Conservation (phyloP, 2,888 invertebrate species). For the Orgyia antiqua region DNA sequence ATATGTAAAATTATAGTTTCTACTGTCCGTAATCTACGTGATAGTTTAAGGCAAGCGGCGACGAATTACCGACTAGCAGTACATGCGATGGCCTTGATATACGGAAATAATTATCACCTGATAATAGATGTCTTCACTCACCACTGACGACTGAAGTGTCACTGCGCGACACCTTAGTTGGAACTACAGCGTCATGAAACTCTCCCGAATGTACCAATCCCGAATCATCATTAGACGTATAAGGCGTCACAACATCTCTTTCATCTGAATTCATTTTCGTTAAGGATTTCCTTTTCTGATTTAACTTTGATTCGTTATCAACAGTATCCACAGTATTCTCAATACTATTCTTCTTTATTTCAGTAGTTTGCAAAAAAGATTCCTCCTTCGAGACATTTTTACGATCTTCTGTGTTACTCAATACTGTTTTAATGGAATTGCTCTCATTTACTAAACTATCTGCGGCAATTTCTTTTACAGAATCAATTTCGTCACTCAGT, state of each 20-base stretch:
- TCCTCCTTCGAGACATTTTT: slow-evolving; percentile 1
- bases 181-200: slow-evolving; percentile 71
- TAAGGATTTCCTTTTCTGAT: slow-evolving; percentile 19
- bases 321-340: slow-evolving; percentile 11
- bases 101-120: slow-evolving; percentile 74
- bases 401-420: slow-evolving; percentile 5
- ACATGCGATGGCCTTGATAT: slow-evolving; percentile 67
- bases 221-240: slow-evolving; percentile 22
- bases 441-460: slow-evolving; percentile 12
- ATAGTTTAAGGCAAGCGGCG: slow-evolving; percentile 29
- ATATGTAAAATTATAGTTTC: slow-evolving; percentile 3
- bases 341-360: slow-evolving; percentile 1
- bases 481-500: slow-evolving; percentile 65
- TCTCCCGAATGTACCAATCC: slow-evolving; percentile 70
- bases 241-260: slow-evolving; percentile 61
- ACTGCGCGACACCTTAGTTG: slow-evolving; percentile 62
- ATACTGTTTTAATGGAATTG: slow-evolving; percentile 6
- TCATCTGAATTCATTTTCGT: slow-evolving; percentile 50
- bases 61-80: slow-evolving; percentile 45
- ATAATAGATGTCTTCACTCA: slow-evolving; percentile 77
- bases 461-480: slow-evolving; percentile 40
- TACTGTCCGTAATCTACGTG: slow-evolving; percentile 19
- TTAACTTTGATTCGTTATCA: slow-evolving; percentile 11
- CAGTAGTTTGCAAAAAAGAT: background rate
- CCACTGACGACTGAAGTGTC: slow-evolving; percentile 70